Conservation (phyloP, 2,113 vertebrate species). For the Ptilorrhoa leucosticta region DNA sequence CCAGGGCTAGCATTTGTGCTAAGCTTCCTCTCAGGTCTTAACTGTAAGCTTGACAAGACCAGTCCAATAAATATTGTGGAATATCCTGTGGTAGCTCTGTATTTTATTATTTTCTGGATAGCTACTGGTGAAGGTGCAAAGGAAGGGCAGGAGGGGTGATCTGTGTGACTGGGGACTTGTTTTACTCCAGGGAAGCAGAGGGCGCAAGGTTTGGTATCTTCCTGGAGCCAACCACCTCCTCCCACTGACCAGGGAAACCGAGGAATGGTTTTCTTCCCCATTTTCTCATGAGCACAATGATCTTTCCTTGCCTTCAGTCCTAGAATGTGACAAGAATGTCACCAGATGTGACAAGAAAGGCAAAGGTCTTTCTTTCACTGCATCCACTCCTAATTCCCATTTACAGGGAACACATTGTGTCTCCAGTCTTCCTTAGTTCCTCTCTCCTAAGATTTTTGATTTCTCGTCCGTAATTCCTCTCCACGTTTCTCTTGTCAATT, state of each 20-base stretch:
- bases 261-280: neutral
- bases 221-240: neutral
- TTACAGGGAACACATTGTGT: neutral
- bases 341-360: neutral
- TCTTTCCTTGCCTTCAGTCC: neutral
- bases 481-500: neutral
- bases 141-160: neutral
- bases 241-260: neutral
- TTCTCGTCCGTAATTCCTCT: neutral
- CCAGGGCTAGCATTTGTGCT: neutral
- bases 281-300: neutral
- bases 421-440: neutral
- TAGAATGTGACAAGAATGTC: neutral
- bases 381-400: accelerated
- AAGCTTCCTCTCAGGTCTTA: neutral
- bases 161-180: neutral
- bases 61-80: neutral
- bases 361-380: neutral
- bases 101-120: neutral
- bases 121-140: neutral
- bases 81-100: neutral
- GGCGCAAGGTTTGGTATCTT: neutral
- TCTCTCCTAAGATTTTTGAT: neutral
- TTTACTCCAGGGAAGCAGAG: neutral
- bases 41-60: neutral